phyloP scores from a whole-genome alignment of 2,888 invertebrate species.

The Drosophila nr. perissopoda region DNA sequence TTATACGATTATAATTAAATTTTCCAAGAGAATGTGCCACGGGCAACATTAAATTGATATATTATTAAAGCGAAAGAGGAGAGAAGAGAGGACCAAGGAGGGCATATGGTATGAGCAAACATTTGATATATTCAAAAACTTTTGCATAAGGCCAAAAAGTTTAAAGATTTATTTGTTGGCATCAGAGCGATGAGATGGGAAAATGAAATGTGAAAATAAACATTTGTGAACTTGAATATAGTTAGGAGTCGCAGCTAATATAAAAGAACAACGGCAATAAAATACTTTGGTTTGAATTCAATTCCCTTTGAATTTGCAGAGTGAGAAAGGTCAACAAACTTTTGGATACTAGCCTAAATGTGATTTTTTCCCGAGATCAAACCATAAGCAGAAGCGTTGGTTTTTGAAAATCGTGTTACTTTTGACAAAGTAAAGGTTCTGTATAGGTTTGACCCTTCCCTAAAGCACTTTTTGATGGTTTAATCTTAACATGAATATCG shows the following conservation, averaged over 20 bases:
- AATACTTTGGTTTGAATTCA: background rate
- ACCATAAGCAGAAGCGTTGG: background rate
- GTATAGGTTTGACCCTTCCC: background rate
- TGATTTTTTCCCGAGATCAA: background rate
- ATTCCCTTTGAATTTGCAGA: background rate
- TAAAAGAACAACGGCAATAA: background rate
- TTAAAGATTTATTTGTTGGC: background rate
- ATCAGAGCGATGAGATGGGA: background rate
- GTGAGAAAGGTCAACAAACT: background rate
- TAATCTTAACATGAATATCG: too few species aligned
- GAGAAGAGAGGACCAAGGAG: accelerated
- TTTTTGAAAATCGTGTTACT: background rate
- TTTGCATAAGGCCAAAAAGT: background rate
- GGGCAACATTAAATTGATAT: background rate
- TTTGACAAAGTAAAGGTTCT: background rate
- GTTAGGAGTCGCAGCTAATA: background rate
- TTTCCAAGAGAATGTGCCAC: conserved; percentile 1
- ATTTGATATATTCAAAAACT: conserved; percentile 16
- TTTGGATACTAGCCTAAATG: background rate
- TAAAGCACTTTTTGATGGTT: background rate
- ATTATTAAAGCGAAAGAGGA: background rate
- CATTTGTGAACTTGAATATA: background rate
- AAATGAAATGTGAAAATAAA: background rate
- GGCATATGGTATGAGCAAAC: background rate
- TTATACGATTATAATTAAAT: conserved; percentile 6